Conservation (phyloP, 2,797 vertebrate genomes). For the Rhinichthys osculus region DNA sequence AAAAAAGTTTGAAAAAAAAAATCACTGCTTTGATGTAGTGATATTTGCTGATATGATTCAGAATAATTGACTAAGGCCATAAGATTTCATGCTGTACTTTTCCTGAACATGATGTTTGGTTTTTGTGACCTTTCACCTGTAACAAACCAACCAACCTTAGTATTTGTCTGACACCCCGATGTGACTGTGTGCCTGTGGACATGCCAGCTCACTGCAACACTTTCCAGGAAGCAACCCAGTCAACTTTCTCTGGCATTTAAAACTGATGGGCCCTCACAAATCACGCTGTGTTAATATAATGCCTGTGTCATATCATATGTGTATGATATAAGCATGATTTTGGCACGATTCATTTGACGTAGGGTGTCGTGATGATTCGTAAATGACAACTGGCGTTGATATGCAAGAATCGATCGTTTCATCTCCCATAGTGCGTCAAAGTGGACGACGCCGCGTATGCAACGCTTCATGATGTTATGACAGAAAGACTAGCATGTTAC, state of each 20-base stretch:
- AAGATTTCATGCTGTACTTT: neutral
- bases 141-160: neutral
- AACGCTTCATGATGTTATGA: too few relatives aligned
- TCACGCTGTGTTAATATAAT: neutral
- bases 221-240: neutral
- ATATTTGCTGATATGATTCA: neutral
- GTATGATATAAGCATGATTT: neutral
- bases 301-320: neutral
- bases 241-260: slow-evolving; percentile 7
- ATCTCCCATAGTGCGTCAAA: too few relatives aligned
- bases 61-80: neutral
- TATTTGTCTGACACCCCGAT: neutral
- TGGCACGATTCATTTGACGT: neutral
- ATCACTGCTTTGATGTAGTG: too few relatives aligned
- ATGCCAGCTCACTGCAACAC: slow-evolving; percentile 12
- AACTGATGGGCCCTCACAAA: neutral
- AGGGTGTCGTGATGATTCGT: neutral
- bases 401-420: neutral
- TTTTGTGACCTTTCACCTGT: slow-evolving; percentile 5
- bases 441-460: too few relatives aligned
- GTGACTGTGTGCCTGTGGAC: slow-evolving; percentile 6
- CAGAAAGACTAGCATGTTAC: too few relatives aligned
- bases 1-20: neutral
- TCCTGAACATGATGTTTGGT: neutral
- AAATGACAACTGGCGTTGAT: neutral